Evolutionary conservation across 2,888 invertebrate species (phyloP).

Genomic region (Dinocampus coccinellae): DNA sequence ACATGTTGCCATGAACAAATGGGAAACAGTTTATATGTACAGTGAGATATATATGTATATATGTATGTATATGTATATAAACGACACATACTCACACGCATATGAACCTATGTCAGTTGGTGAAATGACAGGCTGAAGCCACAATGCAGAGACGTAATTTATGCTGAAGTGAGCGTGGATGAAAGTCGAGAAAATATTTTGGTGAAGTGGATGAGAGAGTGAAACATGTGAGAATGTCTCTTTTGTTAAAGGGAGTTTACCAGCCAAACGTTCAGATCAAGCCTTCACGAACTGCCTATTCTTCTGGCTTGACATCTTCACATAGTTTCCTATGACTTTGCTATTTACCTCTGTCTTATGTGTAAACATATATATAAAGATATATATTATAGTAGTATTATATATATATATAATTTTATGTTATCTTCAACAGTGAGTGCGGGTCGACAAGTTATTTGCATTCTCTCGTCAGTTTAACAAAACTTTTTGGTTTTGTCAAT

Average conservation of each 20-base stretch:
- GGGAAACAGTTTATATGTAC: not conserved
- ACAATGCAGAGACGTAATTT: not conserved
- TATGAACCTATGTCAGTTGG: not conserved
- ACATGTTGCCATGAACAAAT: not conserved
- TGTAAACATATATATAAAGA: not conserved
- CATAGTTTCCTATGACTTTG: conserved; percentile 35
- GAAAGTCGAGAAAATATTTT: not conserved
- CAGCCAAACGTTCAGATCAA: not conserved
- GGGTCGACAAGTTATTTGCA: conserved; percentile 44
- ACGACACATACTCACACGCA: no score
- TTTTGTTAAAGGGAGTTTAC: not conserved
- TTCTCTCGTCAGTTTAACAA: conserved; percentile 36
- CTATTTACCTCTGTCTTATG: not conserved
- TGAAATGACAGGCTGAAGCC: not conserved
- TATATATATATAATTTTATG: not conserved
- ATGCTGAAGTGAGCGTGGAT: not conserved
- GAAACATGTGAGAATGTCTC: not conserved
- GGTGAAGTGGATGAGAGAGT: not conserved
- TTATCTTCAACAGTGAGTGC: conserved; percentile 8
- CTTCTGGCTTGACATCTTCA: conserved; percentile 4
- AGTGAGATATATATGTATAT: no score
- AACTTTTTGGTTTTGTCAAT: conserved; percentile 39
- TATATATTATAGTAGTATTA: no score
- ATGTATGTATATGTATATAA: no score
- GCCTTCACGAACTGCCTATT: not conserved